A percentile compares a stretch with the other conserved stretches of the same genome.
Conservation (phyloP, 2,888 invertebrate genomes). For the Odontocolon sp. region DNA sequence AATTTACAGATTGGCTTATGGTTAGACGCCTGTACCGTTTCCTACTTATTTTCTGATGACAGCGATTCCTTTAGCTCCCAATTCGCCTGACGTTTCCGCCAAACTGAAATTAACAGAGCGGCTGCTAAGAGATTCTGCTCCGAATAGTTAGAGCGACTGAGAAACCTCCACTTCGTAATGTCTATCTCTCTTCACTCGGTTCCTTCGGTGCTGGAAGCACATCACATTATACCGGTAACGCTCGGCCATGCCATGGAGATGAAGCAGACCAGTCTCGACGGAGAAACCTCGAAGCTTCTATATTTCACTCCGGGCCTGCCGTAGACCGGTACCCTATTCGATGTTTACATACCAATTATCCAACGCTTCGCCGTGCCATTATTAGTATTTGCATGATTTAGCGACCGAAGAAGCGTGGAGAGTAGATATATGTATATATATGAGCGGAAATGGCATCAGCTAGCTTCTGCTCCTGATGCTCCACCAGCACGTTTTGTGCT, state of each 20-base stretch:
- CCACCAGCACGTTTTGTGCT: slow-evolving; percentile 19
- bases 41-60: slow-evolving; percentile 10
- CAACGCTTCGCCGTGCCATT: slow-evolving; percentile 72
- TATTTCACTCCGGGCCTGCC: slow-evolving; percentile 16
- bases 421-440: slow-evolving; percentile 26
- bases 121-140: slow-evolving; percentile 31
- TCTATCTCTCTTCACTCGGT: slow-evolving; percentile 11
- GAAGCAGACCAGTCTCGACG: slow-evolving; percentile 34
- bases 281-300: slow-evolving; percentile 44
- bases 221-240: too few relatives aligned
- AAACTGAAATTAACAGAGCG: slow-evolving; percentile 59
- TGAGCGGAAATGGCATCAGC: background rate
- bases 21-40: background rate
- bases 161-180: slow-evolving; percentile 31
- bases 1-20: background rate
- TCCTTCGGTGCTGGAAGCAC: too few relatives aligned
- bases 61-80: slow-evolving; percentile 45
- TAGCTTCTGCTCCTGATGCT: background rate
- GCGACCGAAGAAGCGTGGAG: slow-evolving; percentile 67
- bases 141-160: slow-evolving; percentile 38
- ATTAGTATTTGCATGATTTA: slow-evolving; percentile 79
- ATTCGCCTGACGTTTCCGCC: slow-evolving; percentile 57
- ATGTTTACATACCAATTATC: slow-evolving; percentile 79
- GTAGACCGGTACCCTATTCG: slow-evolving; percentile 44
- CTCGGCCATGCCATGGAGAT: too few relatives aligned